Evolutionary conservation across 2,797 vertebrate genomes (phyloP).

Genomic region (Trematomus bernacchii): DNA sequence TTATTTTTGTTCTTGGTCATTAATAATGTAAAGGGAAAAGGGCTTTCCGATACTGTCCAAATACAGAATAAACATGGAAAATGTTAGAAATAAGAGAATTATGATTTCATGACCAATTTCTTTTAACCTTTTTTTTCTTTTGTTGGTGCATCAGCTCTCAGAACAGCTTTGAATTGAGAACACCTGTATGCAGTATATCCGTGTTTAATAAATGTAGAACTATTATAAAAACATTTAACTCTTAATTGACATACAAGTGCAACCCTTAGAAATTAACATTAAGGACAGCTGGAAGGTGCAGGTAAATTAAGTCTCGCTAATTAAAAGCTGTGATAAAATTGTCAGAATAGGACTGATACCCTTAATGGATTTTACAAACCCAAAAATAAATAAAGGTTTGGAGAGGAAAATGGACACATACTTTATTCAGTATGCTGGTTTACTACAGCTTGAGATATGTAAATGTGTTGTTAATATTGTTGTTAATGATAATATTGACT

Average conservation of each 20-base stretch:
- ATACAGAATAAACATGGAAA: slow-evolving; percentile 11
- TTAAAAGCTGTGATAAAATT: slow-evolving; percentile 13
- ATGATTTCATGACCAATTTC: slow-evolving; percentile 20
- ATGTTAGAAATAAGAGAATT: slow-evolving; percentile 2
- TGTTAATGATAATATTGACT: slow-evolving; percentile 42
- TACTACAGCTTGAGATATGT: slow-evolving; percentile 35
- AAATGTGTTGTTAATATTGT: slow-evolving; percentile 30
- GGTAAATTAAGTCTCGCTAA: not conserved
- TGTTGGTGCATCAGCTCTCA: slow-evolving; percentile 29
- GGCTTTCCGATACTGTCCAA: slow-evolving; percentile 11
- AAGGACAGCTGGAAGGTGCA: not conserved
- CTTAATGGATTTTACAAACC: slow-evolving; percentile 27
- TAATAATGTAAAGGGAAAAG: slow-evolving; percentile 19
- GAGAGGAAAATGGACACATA: not conserved
- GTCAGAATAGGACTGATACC: not conserved
- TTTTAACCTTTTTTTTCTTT: slow-evolving; percentile 25
- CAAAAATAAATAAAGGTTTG: slow-evolving; percentile 15
- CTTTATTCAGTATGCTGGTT: slow-evolving; percentile 26
- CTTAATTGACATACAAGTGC: not conserved
- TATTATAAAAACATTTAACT: not conserved
- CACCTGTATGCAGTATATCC: no score
- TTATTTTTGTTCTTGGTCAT: slow-evolving; percentile 38
- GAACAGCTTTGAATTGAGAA: slow-evolving; percentile 16
- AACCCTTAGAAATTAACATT: not conserved
- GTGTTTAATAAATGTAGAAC: not conserved